phyloP scores from a whole-genome alignment of 2,888 invertebrate species.

The Cerceris ruficornis region DNA sequence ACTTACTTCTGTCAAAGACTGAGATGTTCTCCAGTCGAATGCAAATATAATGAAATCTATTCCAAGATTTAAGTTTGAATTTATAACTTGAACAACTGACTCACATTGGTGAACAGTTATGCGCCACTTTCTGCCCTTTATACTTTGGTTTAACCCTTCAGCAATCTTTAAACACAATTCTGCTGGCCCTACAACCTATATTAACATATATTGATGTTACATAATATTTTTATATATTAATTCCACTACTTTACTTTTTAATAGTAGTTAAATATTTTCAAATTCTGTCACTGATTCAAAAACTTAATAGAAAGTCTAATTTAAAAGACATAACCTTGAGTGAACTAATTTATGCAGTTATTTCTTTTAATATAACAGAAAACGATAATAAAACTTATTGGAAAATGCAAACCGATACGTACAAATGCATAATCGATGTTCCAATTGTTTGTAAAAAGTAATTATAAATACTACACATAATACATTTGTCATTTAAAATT shows the following conservation, averaged over 20 bases:
- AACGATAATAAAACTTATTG: neutral
- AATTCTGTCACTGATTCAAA: neutral
- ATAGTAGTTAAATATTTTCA: neutral
- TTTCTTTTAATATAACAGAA: neutral
- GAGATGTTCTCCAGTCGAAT: slow-evolving; percentile 69
- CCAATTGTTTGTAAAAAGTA: neutral
- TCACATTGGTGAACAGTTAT: slow-evolving; percentile 75
- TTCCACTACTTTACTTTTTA: neutral
- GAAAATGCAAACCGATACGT: neutral
- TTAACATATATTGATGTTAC: slow-evolving; percentile 17
- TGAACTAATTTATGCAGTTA: neutral
- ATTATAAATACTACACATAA: neutral
- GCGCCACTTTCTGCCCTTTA: slow-evolving; percentile 64
- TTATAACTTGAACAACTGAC: slow-evolving; percentile 66
- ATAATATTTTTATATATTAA: neutral
- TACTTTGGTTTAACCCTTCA: slow-evolving; percentile 66
- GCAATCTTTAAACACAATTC: slow-evolving; percentile 72
- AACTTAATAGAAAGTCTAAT: neutral
- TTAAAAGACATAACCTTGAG: slow-evolving; percentile 20
- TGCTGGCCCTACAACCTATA: slow-evolving; percentile 73
- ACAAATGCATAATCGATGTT: neutral
- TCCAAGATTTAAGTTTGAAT: slow-evolving; percentile 58
- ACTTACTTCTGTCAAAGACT: slow-evolving; percentile 71
- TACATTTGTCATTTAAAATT: neutral
- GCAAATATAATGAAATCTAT: slow-evolving; percentile 77